Conservation (phyloP, 2,113 vertebrate species). For the Gadus chalcogrammus region DNA sequence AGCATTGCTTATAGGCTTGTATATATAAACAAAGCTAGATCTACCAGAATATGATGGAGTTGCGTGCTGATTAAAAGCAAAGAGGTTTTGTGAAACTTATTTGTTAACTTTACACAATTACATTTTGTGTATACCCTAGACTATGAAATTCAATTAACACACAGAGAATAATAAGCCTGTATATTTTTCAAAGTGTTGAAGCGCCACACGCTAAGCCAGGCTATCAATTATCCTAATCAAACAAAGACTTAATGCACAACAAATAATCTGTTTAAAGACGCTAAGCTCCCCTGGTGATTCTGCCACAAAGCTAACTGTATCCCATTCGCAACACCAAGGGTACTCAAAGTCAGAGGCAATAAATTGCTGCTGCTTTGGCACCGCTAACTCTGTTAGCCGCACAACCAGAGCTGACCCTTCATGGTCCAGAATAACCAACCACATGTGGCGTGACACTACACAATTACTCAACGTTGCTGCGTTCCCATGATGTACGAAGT, state of each 20-base stretch:
- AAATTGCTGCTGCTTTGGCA: background rate
- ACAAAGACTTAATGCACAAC: slow-evolving; percentile 53
- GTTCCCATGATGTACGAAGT: slow-evolving; percentile 10
- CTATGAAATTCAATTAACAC: slow-evolving; percentile 40
- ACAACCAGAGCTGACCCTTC: too few relatives aligned
- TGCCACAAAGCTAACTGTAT: slow-evolving; percentile 24
- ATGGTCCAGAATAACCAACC: background rate
- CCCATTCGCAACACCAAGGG: slow-evolving; percentile 26
- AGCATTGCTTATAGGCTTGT: too few relatives aligned
- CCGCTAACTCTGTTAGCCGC: background rate
- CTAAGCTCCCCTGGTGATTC: slow-evolving; percentile 28
- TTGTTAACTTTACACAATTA: background rate
- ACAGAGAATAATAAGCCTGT: slow-evolving; percentile 20
- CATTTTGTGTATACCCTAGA: background rate
- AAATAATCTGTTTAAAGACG: slow-evolving; percentile 53
- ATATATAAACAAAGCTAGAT: too few relatives aligned
- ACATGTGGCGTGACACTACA: background rate
- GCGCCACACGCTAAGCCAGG: slow-evolving; percentile 32
- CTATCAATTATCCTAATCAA: slow-evolving; percentile 70
- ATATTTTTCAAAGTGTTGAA: slow-evolving; percentile 12
- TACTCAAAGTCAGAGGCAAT: slow-evolving; percentile 31
- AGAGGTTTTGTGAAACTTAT: too few relatives aligned
- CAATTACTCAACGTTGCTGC: slow-evolving; percentile 13
- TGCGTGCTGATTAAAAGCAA: too few relatives aligned
- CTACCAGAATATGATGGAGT: too few relatives aligned